Evolutionary conservation across 1,140 invertebrate species (phyloP), one percentile per base, ranked within the genome.

Genomic region (Drosophila baimaii): DNA sequence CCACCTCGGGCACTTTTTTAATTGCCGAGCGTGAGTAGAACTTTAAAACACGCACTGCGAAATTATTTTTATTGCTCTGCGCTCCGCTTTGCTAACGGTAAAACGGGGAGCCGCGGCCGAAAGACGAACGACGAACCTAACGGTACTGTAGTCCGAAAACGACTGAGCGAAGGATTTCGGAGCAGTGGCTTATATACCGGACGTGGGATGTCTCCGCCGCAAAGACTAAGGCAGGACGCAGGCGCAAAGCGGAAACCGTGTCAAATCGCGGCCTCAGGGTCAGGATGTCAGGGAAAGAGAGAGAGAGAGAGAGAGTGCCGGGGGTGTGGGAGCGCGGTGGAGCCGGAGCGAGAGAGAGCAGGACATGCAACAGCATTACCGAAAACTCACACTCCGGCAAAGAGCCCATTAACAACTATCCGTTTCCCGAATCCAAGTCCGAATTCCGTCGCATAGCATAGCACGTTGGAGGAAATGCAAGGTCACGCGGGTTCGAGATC

Each of bases 201-300:
- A 51, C 52, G 43, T 23, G 15, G 12, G 21, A n/a, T 17, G 31
- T 13, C 9, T 17, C 8, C 17, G 63, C 25, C 66, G 29, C 23
- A 46, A 72, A 65, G 69, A 41, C 25, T 33, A 33, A 0, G n/a
- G 9, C n/a, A 73, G 46, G 55, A 81, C 83, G 83, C 83, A 88
- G 71, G 83, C 83, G 83, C 83, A 83, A 86, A 86, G 79, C 83
- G 79, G 54, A 86, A 88, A 77, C 76, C 65, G 83, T 86, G 82
- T 81, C 82, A 86, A 62, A 64, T 54, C 49, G 27, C 47, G 63
- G 62, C 66, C 70, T 64, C 58, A 64, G 68, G 68, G 75, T 63
- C 68, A 73, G 74, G 46, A 43, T 70, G 69, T 58, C 65, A 79
- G 43, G 31, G 65, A 47, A 23, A 47, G 44, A 47, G 44, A 47